Evolutionary conservation across 2,113 vertebrate species (phyloP).

Genomic region (Hemicordylus capensis): DNA sequence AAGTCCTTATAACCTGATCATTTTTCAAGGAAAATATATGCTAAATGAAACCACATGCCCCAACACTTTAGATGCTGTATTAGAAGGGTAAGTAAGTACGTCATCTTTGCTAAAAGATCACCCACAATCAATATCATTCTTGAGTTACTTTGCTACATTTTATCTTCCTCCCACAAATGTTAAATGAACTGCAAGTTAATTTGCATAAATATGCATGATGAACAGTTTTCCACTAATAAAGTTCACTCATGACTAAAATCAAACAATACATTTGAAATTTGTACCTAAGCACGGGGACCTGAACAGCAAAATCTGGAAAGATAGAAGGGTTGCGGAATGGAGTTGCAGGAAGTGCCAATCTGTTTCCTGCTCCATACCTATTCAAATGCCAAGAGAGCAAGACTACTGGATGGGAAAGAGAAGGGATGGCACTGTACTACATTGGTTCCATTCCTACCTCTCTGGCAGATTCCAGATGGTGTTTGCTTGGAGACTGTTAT

Average conservation of each 20-base stretch:
- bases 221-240: background rate
- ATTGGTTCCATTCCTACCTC: too few relatives aligned
- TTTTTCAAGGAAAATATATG: slow-evolving; percentile 61
- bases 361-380: too few relatives aligned
- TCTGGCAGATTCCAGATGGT: too few relatives aligned
- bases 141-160: slow-evolving; percentile 31
- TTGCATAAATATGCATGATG: slow-evolving; percentile 7
- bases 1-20: slow-evolving; percentile 34
- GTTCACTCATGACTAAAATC: background rate
- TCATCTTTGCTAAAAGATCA: slow-evolving; percentile 25
- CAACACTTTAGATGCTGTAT: slow-evolving; percentile 28
- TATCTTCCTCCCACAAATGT: slow-evolving; percentile 34
- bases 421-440: too few relatives aligned
- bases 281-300: too few relatives aligned
- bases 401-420: too few relatives aligned
- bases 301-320: too few relatives aligned
- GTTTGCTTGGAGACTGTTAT: too few relatives aligned
- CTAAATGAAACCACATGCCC: slow-evolving; percentile 59
- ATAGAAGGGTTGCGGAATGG: too few relatives aligned
- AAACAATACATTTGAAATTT: too few relatives aligned
- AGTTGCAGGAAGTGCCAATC: too few relatives aligned
- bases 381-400: too few relatives aligned
- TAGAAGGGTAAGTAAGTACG: slow-evolving; percentile 41
- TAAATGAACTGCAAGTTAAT: slow-evolving; percentile 14
- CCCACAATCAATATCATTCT: slow-evolving; percentile 47